These are phyloP conservation scores for Araneus ventricosus DNA, from an alignment of 1,140 invertebrate genomes.

Conservation along the genomic window DNA sequence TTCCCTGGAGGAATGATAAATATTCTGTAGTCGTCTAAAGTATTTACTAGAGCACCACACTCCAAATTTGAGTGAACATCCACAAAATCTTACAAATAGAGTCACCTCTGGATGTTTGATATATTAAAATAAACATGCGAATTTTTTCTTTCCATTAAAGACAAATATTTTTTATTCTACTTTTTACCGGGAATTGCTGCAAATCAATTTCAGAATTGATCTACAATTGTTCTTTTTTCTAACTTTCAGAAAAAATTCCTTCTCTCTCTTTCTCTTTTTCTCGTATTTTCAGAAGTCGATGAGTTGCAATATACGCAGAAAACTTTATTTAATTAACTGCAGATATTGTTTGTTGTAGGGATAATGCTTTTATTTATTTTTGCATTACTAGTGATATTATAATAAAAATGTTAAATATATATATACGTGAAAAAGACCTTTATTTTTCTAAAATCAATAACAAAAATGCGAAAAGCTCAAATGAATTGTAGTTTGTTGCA, in stretches of 20 bases:
- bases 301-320: too few species aligned
- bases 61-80: slow-evolving; percentile 59
- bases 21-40: slow-evolving; percentile 62
- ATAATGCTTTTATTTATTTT: too few species aligned
- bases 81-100: slow-evolving; percentile 41
- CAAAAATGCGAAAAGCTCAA: too few species aligned
- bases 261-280: background rate
- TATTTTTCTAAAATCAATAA: too few species aligned
- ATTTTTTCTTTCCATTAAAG: background rate
- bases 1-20: slow-evolving; percentile 66
- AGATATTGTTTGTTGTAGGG: too few species aligned
- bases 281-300: too few species aligned
- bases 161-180: background rate
- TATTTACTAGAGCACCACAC: slow-evolving; percentile 59
- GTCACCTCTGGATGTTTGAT: slow-evolving; percentile 12
- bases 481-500: too few species aligned
- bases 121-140: slow-evolving; percentile 8
- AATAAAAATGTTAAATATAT: too few species aligned
- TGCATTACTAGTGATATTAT: too few species aligned
- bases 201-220: background rate
- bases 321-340: too few species aligned
- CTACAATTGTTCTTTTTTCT: background rate
- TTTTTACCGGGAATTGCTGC: background rate
- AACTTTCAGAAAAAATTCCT: background rate
- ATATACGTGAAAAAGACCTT: too few species aligned